Evolutionary conservation across 23 tunicate genomes (phyloP), one percentile per base, ranked within the genome.

Genomic region (Ciona savignyi): DNA sequence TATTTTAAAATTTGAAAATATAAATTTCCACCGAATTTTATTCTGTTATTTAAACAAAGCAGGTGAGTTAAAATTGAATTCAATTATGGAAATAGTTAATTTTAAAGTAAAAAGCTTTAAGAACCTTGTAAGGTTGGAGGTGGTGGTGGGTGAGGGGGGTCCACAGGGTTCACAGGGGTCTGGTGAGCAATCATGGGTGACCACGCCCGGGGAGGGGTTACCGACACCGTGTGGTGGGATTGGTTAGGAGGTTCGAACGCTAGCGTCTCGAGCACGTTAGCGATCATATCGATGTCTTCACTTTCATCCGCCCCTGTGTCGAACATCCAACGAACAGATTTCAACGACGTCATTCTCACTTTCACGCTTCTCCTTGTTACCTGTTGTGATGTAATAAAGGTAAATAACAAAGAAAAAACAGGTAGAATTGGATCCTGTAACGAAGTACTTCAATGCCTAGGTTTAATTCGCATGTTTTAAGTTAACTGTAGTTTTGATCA

Each of bases 151-250:
- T n/a, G n/a, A n/a, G n/a, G n/a, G n/a, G n/a, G n/a, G n/a, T n/a
- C n/a, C n/a, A n/a, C n/a, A 42, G 56, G 56, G 15, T 42, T 42
- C 11, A 9, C 11, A n/a, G 25, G 24, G 27, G 62, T 67, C 2
- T 32, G 24, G 23, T 65, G 4, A 6, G 67, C 25, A 30, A 70
- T 31, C 79, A 81, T 73, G 4, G 88, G 88, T 27, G 88, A 74
- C 88, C 81, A 83, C 1, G 88, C 75, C 2, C 88, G 30, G 15
- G 88, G 88, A 31, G 88, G 88, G 2, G 75, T 34, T 23, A 70
- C 35, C 0, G 29, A 30, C 20, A 3, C 56, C 19, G 0, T 72
- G 20, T 76, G 51, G 15, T 2, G 60, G 48, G 49, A 30, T 23
- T 60, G 74, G 29, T 23, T 33, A 0, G 88, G 76, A 23, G 88